phyloP scores from a whole-genome alignment of 2,888 invertebrate genomes.

The Leuctra nigra region DNA sequence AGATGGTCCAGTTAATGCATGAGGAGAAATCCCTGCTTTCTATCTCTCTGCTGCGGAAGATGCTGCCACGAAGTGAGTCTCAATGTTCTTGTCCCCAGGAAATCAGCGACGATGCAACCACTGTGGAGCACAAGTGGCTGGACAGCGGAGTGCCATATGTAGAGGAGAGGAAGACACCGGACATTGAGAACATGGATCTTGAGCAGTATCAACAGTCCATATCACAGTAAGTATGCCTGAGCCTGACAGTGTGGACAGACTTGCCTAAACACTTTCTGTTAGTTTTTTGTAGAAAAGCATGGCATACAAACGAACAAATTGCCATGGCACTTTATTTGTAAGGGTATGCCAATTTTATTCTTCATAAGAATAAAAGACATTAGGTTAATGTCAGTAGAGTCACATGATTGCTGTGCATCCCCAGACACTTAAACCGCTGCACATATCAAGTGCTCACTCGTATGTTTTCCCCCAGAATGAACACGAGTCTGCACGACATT shows the following conservation, averaged over 20 bases:
- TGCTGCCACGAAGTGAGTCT: background rate
- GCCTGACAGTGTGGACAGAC: too few relatives aligned
- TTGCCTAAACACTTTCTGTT: too few relatives aligned
- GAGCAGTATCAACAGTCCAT: conserved; percentile 77
- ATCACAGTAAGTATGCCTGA: conserved; percentile 75
- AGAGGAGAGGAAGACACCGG: conserved; percentile 63
- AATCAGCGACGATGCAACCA: conserved; percentile 49
- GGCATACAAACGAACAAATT: background rate
- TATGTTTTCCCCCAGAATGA: conserved; percentile 59
- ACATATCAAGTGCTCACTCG: too few relatives aligned
- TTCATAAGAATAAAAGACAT: too few relatives aligned
- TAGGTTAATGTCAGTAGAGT: too few relatives aligned
- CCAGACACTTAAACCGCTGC: too few relatives aligned
- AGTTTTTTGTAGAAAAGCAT: conserved; percentile 13
- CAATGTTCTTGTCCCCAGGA: conserved; percentile 45
- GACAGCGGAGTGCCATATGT: conserved; percentile 49
- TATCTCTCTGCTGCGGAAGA: background rate
- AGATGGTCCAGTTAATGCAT: too few relatives aligned
- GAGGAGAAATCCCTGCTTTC: too few relatives aligned
- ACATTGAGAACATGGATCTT: conserved; percentile 73
- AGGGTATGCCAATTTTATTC: background rate
- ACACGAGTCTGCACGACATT: conserved; percentile 87
- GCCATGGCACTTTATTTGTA: background rate
- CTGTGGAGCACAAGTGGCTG: conserved; percentile 60
- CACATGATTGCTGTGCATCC: too few relatives aligned